phyloP scores from a whole-genome alignment of 2,888 invertebrate genomes.

The Gari tellinella region DNA sequence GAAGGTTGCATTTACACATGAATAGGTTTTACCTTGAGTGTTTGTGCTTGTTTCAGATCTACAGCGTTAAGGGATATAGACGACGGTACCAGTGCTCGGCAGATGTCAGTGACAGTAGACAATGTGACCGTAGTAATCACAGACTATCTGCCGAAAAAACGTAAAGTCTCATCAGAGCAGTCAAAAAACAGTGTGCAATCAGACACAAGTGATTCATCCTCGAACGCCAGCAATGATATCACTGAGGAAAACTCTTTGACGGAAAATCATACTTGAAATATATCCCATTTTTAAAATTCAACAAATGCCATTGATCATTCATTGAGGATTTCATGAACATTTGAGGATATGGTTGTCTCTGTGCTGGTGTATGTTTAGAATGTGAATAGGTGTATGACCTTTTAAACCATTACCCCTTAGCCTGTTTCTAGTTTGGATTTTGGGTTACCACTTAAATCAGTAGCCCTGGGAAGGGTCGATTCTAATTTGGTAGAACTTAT shows the following conservation, averaged over 20 bases:
- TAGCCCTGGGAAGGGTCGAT: too few relatives aligned
- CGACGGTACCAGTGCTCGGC: conserved; percentile 93
- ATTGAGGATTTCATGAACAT: too few relatives aligned
- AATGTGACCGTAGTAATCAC: conserved; percentile 98
- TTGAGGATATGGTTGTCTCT: too few relatives aligned
- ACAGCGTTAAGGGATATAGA: conserved; percentile 91
- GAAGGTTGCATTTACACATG: too few relatives aligned
- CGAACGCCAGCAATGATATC: conserved; percentile 62
- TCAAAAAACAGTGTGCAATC: conserved; percentile 67
- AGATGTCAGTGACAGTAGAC: conserved; percentile 97
- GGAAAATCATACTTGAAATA: conserved; percentile 44
- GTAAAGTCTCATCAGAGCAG: conserved; percentile 52
- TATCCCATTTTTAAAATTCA: neutral
- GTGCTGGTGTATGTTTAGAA: too few relatives aligned
- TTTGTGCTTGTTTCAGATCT: neutral
- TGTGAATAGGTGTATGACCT: too few relatives aligned
- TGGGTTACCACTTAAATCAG: too few relatives aligned
- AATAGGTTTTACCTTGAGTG: too few relatives aligned
- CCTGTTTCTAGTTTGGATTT: too few relatives aligned
- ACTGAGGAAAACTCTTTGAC: conserved; percentile 37
- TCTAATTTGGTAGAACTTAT: too few relatives aligned
- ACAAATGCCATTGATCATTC: too few relatives aligned
- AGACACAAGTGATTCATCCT: conserved; percentile 76
- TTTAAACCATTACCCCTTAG: too few relatives aligned
- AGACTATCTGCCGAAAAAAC: conserved; percentile 88